Evolutionary conservation across 2,113 vertebrate species (phyloP).

Genomic region (Hippocampus barbouri): DNA sequence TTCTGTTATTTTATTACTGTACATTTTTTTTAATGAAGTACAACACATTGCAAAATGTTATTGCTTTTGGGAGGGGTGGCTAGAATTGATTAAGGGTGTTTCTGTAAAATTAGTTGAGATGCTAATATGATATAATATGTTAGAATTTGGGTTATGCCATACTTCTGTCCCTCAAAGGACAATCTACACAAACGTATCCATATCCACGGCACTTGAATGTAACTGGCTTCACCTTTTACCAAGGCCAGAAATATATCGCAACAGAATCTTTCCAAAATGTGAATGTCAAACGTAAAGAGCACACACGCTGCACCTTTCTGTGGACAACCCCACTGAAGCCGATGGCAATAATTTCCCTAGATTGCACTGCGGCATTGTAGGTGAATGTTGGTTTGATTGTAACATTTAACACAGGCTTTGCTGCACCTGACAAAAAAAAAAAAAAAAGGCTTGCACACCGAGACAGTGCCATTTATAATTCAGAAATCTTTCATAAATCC

Average conservation of each 20-base stretch:
- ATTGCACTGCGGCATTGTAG: slow-evolving; percentile 45
- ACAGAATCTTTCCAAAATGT: neutral
- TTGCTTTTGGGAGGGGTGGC: no score
- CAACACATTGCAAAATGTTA: no score
- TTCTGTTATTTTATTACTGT: neutral
- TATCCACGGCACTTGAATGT: neutral
- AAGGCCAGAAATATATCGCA: neutral
- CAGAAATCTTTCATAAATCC: slow-evolving; percentile 63
- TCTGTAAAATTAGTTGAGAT: no score
- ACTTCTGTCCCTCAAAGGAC: neutral
- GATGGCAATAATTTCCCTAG: neutral
- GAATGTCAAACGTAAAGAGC: neutral
- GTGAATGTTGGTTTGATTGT: slow-evolving; percentile 70
- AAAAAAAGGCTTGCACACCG: slow-evolving; percentile 58
- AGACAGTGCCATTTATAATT: slow-evolving; percentile 74
- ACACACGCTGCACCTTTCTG: neutral
- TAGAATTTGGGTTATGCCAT: slow-evolving; percentile 10
- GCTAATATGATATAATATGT: no score
- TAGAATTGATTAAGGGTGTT: no score
- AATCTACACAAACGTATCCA: neutral
- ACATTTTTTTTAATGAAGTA: no score
- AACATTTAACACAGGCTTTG: slow-evolving; percentile 62
- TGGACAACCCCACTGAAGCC: neutral
- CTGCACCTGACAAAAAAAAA: slow-evolving; percentile 62
- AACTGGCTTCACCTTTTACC: neutral